Evolutionary conservation across 2,888 invertebrate genomes (phyloP), one percentile per base, ranked within the genome.

Genomic region (Cephus rjabovi): DNA sequence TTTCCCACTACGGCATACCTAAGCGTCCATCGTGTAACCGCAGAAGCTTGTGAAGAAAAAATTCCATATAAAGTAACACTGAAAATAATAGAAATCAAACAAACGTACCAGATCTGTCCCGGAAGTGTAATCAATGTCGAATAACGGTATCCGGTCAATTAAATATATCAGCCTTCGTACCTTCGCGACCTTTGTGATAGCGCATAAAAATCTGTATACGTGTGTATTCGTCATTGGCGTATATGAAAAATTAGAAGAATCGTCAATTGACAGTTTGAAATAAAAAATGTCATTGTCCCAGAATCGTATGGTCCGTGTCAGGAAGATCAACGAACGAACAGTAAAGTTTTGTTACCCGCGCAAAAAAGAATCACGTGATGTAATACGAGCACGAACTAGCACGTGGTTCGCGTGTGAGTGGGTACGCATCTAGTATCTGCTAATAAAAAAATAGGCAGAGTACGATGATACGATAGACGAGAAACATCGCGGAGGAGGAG

Each of bases 161-260:
- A 23, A 56, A 23, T 23, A 1, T 6, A 56, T 23, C 2, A 23
- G 23, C 23, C 23, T 56, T 56, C 33, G 33, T 33, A 33, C 4
- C 33, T 4, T 33, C 4, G 33, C 33, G 23, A 23, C 23, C 23
- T 23, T 6, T 23, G 2, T 23, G 56, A 56, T 9, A 56, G 15
- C 23, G 2, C 4, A 23, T 23, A 23, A 23, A 56, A 9, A 23
- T 23, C 6, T 23, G 23, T 9, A 56, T 1, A 56, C 23, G 1
- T 0, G 0, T 40, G 0, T 1, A 6, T 23, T 9, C 1, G 9
- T 9, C 9, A 23, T 56, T 56, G 2, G 9, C 9, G 23, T 15
- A 4, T 2, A 40, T 23, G 4, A 6, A 23, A 23, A 56, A 23
- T 23, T 23, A 9, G 0, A 23, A 9, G 0, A 35, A 12, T 35